Evolutionary conservation across 2,113 vertebrate species (phyloP).

Genomic region (Myocastor coypus): DNA sequence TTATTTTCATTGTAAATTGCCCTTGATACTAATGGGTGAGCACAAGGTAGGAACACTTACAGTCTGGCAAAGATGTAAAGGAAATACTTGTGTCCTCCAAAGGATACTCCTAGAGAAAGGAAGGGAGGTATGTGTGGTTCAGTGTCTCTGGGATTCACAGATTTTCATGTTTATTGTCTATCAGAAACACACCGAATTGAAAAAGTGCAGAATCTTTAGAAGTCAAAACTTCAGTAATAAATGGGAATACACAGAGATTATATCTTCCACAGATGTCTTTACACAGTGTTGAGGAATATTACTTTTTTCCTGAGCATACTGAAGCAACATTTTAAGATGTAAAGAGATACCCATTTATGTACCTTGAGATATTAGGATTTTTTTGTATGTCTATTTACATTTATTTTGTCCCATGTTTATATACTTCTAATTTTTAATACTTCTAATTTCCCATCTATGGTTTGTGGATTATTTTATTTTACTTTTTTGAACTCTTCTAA

Average conservation of each 20-base stretch:
- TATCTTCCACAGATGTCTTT: conserved; percentile 50
- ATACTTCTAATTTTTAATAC: too few relatives aligned
- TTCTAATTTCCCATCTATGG: too few relatives aligned
- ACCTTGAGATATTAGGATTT: conserved; percentile 45
- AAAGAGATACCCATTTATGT: background rate
- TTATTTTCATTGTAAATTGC: background rate
- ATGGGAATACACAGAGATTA: background rate
- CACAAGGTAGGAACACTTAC: background rate
- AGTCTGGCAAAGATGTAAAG: background rate
- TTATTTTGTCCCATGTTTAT: too few relatives aligned
- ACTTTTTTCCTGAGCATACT: conserved; percentile 13
- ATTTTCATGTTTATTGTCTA: background rate
- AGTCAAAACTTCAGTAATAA: background rate
- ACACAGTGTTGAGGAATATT: conserved; percentile 59
- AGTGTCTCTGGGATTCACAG: background rate
- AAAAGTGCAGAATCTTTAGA: background rate
- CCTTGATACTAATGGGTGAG: background rate
- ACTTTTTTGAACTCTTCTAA: too few relatives aligned
- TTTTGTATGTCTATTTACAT: too few relatives aligned
- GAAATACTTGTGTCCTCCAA: background rate
- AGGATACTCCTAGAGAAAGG: background rate
- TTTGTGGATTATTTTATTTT: too few relatives aligned
- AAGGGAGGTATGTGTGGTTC: background rate
- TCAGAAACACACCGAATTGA: background rate
- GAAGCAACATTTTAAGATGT: background rate